Conservation (phyloP, 1,140 invertebrate species). For the Caerostris extrusa region DNA sequence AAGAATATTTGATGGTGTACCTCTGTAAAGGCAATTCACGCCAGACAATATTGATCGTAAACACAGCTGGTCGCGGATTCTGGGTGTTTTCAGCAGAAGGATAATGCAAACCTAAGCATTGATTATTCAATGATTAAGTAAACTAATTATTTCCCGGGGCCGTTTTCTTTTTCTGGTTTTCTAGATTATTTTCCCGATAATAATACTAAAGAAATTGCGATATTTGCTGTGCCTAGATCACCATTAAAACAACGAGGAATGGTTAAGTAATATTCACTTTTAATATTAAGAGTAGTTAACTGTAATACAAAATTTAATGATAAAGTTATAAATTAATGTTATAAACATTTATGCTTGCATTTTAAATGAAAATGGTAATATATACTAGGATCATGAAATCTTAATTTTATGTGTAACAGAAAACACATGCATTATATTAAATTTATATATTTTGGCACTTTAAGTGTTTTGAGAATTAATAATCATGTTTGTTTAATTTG, state of each 20-base stretch:
- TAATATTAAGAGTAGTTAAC: no score
- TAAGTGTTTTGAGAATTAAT: no score
- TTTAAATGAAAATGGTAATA: no score
- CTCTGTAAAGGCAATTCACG: neutral
- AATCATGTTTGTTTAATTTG: no score
- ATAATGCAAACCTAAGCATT: neutral
- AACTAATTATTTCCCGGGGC: neutral
- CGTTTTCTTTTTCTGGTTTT: neutral
- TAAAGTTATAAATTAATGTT: no score
- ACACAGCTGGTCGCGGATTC: neutral
- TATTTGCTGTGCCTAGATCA: neutral
- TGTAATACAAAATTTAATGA: no score
- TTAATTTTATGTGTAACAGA: no score
- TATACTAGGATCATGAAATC: no score
- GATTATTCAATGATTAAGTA: conserved; percentile 1
- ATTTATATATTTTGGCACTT: no score
- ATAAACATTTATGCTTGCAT: no score
- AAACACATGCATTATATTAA: no score
- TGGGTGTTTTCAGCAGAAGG: neutral
- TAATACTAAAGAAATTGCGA: neutral
- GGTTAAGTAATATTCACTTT: no score
- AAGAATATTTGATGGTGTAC: neutral
- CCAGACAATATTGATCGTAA: neutral
- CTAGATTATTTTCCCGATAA: neutral
- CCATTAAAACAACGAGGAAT: neutral